These are phyloP conservation scores for Lutjanus campechanus DNA, from an alignment of 2,797 vertebrate species.

Conservation along the genomic window DNA sequence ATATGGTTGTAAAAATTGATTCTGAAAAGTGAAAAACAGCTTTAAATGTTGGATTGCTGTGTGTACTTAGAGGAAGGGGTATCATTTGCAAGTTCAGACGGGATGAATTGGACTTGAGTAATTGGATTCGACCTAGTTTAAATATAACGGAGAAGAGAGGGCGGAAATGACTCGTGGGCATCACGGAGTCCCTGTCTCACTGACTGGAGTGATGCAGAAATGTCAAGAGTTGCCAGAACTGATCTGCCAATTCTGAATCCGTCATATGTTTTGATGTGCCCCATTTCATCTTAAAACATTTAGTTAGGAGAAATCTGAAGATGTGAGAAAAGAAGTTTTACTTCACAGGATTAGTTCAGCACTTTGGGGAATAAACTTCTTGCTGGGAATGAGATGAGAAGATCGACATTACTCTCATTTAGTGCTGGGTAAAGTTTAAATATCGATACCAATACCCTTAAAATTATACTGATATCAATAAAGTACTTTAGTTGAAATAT, in stretches of 20 bases:
- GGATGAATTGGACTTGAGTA: slow-evolving; percentile 10
- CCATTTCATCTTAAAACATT: background rate
- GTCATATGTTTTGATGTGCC: slow-evolving; percentile 1
- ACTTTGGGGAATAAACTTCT: background rate
- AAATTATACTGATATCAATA: too few species aligned
- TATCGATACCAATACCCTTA: too few species aligned
- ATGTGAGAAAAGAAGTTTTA: background rate
- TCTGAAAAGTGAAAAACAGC: slow-evolving; percentile 12
- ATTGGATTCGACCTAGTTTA: slow-evolving; percentile 6
- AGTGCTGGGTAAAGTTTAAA: too few species aligned
- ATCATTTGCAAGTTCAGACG: slow-evolving; percentile 11
- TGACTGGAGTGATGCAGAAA: slow-evolving; percentile 17
- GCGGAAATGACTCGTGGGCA: slow-evolving; percentile 17
- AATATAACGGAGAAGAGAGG: background rate
- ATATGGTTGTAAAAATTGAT: slow-evolving; percentile 16
- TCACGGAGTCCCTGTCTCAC: background rate
- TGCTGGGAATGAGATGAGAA: background rate
- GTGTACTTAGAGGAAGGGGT: background rate
- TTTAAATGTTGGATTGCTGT: slow-evolving; percentile 13
- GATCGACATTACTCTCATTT: too few species aligned
- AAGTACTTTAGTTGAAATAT: too few species aligned
- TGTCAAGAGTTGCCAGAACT: slow-evolving; percentile 1
- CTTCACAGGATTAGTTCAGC: background rate
- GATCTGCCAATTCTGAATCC: slow-evolving; percentile 8
- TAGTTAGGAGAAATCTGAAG: background rate